Percentiles rank a stretch among this genome's conserved stretches.
Evolutionary conservation across 2,113 vertebrate genomes (phyloP).

Genomic region (Hassar affinis): DNA sequence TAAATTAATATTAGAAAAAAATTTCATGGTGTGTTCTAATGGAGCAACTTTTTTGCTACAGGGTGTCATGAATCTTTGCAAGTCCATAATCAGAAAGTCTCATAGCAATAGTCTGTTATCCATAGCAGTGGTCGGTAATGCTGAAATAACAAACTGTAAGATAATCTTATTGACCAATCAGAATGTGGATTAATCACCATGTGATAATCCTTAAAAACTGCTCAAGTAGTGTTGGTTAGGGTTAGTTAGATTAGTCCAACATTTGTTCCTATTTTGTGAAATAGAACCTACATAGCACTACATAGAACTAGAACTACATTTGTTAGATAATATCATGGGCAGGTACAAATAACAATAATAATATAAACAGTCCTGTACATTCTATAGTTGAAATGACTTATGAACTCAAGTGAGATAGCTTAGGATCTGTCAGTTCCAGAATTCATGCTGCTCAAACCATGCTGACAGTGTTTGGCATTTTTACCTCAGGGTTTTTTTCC

Average conservation of each 20-base stretch:
- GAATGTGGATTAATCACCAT: too few species aligned
- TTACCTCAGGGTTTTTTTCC: neutral
- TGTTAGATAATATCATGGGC: neutral
- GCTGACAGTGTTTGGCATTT: neutral
- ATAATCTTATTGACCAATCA: too few species aligned
- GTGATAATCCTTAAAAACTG: neutral
- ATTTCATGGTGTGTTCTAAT: too few species aligned
- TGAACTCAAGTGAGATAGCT: neutral
- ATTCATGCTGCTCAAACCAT: neutral
- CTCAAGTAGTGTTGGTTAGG: neutral
- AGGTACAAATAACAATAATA: neutral
- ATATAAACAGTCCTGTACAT: neutral
- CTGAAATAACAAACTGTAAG: too few species aligned
- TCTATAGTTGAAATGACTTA: neutral
- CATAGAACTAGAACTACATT: too few species aligned
- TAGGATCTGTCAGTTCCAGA: neutral
- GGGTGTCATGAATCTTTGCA: too few species aligned
- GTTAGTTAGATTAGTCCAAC: neutral
- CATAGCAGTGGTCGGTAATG: too few species aligned
- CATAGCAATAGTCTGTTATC: too few species aligned
- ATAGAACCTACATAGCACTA: too few species aligned
- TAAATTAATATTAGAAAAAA: too few species aligned
- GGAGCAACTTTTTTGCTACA: too few species aligned
- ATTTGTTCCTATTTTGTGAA: neutral
- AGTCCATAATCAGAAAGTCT: too few species aligned